A percentile compares a stretch with the other conserved stretches of the same genome.
These are phyloP conservation scores for Emydocephalus ijimae DNA, from an alignment of 2,113 vertebrate species.

Conservation along the genomic window DNA sequence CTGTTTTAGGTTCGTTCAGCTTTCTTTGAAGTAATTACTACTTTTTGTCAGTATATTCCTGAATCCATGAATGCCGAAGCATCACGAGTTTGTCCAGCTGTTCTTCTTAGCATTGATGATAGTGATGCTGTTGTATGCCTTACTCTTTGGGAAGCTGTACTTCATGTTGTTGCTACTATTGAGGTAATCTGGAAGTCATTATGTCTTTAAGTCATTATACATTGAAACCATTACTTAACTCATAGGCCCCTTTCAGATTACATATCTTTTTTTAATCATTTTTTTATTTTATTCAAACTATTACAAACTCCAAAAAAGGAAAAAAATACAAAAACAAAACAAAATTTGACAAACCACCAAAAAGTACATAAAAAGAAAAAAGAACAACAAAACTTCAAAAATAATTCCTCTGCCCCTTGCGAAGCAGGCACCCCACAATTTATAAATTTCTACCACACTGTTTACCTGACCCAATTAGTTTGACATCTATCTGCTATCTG, in stretches of 20 bases:
- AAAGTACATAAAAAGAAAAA: not conserved
- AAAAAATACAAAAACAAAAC: not conserved
- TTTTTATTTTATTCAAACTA: not conserved
- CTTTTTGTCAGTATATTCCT: slow-evolving; percentile 82
- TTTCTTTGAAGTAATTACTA: slow-evolving; percentile 86
- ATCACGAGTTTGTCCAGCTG: slow-evolving; percentile 77
- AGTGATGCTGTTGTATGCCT: slow-evolving; percentile 89
- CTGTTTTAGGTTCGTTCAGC: slow-evolving; percentile 83
- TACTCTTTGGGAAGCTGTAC: slow-evolving; percentile 90
- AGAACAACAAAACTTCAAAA: not conserved
- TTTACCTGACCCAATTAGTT: not conserved
- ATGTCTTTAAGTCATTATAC: not conserved
- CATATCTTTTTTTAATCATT: not conserved
- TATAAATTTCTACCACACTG: not conserved
- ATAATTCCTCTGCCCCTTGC: not conserved
- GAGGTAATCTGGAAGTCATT: slow-evolving; percentile 68
- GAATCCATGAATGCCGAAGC: slow-evolving; percentile 80
- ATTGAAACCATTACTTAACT: not conserved
- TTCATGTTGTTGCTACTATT: slow-evolving; percentile 78
- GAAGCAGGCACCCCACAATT: not conserved
- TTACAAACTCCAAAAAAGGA: not conserved
- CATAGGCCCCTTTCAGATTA: not conserved
- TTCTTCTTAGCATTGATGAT: slow-evolving; percentile 90
- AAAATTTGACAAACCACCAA: not conserved
- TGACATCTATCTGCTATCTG: not conserved